These are phyloP conservation scores for Micrastur ruficollis DNA, from an alignment of 2,797 vertebrate species.

Conservation along the genomic window DNA sequence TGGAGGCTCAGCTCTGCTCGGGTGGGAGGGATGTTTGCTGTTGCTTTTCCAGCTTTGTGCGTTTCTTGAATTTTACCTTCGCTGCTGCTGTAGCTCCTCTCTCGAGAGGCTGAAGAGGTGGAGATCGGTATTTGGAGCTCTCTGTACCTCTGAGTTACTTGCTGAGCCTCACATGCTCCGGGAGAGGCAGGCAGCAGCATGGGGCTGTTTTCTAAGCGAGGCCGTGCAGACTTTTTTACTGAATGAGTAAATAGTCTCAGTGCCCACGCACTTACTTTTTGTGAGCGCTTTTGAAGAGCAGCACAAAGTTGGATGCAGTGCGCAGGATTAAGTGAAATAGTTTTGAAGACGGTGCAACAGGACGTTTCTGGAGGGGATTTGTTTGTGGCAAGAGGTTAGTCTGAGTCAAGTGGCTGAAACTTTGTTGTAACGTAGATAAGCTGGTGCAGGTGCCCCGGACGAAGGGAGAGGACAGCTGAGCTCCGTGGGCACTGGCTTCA, in stretches of 20 bases:
- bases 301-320: background rate
- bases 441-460: background rate
- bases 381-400: background rate
- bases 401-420: slow-evolving; percentile 7
- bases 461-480: background rate
- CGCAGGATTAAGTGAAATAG: background rate
- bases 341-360: background rate
- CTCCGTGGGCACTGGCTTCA: accelerated
- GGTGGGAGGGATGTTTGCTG: slow-evolving; percentile 35
- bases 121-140: background rate
- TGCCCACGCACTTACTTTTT: accelerated
- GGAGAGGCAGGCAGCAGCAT: background rate
- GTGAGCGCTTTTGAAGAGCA: background rate
- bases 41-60: slow-evolving; percentile 6
- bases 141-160: background rate
- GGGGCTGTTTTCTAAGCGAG: background rate
- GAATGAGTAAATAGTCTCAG: background rate
- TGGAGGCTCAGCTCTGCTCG: background rate
- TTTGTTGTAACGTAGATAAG: background rate
- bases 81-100: background rate
- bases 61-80: background rate
- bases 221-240: background rate
- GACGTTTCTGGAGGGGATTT: background rate
- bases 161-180: background rate
- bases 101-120: background rate